These are phyloP conservation scores for Callocephalon fimbriatum DNA, from an alignment of 2,113 vertebrate species.

Conservation along the genomic window DNA sequence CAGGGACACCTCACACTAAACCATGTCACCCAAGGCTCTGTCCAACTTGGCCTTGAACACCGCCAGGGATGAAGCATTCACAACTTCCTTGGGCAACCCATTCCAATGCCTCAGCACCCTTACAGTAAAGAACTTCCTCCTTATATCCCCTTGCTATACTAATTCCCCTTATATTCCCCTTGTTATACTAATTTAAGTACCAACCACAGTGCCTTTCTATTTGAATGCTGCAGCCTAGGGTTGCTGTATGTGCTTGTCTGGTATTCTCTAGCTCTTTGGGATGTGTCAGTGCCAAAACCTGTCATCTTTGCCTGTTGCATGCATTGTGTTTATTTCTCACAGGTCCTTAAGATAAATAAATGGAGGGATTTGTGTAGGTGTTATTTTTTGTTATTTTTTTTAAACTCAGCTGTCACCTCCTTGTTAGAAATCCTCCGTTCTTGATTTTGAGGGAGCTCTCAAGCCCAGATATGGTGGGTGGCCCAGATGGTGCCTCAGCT, in stretches of 20 bases:
- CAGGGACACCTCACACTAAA: too few species aligned
- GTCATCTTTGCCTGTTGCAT: background rate
- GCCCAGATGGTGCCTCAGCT: constrained; percentile 29
- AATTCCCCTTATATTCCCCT: background rate
- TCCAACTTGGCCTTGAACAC: too few species aligned
- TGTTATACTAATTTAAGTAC: background rate
- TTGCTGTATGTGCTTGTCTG: background rate
- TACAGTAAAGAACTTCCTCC: too few species aligned
- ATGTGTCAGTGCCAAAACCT: background rate
- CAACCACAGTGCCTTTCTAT: background rate
- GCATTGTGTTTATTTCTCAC: background rate
- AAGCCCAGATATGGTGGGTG: background rate
- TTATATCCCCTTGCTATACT: too few species aligned
- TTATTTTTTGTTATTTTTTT: background rate
- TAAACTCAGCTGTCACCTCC: background rate
- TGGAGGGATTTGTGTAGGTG: background rate
- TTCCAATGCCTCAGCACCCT: too few species aligned
- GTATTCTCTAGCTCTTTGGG: background rate
- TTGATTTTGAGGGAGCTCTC: background rate
- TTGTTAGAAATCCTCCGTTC: background rate
- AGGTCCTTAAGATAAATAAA: background rate
- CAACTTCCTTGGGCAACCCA: too few species aligned
- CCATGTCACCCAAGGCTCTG: too few species aligned
- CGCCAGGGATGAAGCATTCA: too few species aligned
- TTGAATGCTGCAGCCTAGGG: background rate